Base-by-base conservation (phyloP, 1,140 invertebrate genomes). In the Eubasilissa regina region DNA sequence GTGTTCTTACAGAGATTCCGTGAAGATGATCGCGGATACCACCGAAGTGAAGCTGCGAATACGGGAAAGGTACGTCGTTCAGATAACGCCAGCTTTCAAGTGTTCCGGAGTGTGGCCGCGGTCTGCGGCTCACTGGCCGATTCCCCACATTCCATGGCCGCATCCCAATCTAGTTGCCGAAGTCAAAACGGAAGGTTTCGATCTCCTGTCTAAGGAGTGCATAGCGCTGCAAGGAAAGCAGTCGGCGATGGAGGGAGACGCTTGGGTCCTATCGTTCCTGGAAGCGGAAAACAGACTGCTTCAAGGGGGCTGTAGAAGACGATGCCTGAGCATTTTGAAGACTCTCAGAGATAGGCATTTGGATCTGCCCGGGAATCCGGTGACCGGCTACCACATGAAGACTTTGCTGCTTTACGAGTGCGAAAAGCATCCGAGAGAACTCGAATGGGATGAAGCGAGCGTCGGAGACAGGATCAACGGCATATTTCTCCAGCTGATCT, bases 141-240 rank as follows among this genome's bases (percentile, higher is more conserved):
- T 96, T 43, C 94, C 96, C 0, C 95, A 96, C 80, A 95, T 96
- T 73, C 94, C 95, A 0, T 98, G 97, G 97, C 97, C 97, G 13
- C 96, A 97, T 87, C 97, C 97, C 0, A 97, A 95, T 85, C 92
- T 98, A 13, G 97, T 98, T 0, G 96, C 97, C 7, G 97, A 99
- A 86, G 97, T 99, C 0, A 99, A 99, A 87, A 96, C 96, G 0
- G 97, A 99, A 89, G 98, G 98, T 0, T 99, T 99, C 88, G 97
- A 99, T 86, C 90, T 99, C 77, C 87, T 99, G 4, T 98, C 96
- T 8, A 98, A 98, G 85, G 98, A 99, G 86, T 94, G 94, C 84
- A 92, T 96, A 9, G 92, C 94, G 0, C 87, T 96, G 66, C 94
- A 96, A 86, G 97, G 97, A 12, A 98, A 98, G 86, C 97, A 98